Evolutionary conservation across 2,888 invertebrate species (phyloP), one percentile per base, ranked within the genome.

Genomic region (Scaptomyza cyrtandrae): DNA sequence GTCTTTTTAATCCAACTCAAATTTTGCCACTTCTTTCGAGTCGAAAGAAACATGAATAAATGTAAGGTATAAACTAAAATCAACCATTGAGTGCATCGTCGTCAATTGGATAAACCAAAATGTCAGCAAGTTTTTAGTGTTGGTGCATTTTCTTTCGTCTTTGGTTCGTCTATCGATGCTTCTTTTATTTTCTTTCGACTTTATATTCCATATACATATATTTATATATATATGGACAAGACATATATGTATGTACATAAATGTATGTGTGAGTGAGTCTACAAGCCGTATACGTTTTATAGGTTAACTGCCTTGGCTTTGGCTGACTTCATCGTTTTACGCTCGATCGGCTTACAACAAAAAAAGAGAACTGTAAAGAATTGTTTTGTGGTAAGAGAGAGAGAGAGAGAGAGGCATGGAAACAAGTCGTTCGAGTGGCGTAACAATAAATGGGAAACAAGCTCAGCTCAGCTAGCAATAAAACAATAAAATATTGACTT

Each of bases 241-340:
- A 41, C 53, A 33, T 49, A n/a, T 48, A 13, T 43, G 46, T 49
- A 43, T 48, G 53, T 53, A 16, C 13, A 7, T 11, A 19, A 27
- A 1, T 41, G 45, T 60, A 50, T 60, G 27, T 59, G 3, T n/a
- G n/a, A n/a, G n/a, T n/a, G n/a, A n/a, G 19, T 19, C 1, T 19
- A 19, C 19, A 19, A 19, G 19, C 69, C 50, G 63, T 62, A 68
- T 58, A 56, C 44, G 49, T 57, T 85, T 81, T 78, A 84, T 88
- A 75, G 89, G 89, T 87, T 86, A 89, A 81, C 89, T 84, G 62
- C 78, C 71, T 63, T 78, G 66, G 71, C 68, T 79, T 80, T 86
- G 88, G 78, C 85, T 88, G 83, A 80, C 81, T 80, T 86, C 73
- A 83, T 71, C 75, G 78, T 73, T 88, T 86, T 61, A 69, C 70